Percentiles rank a stretch among this genome's conserved stretches.
phyloP scores from a whole-genome alignment of 2,888 invertebrate species.

The Folsomia manolachei region DNA sequence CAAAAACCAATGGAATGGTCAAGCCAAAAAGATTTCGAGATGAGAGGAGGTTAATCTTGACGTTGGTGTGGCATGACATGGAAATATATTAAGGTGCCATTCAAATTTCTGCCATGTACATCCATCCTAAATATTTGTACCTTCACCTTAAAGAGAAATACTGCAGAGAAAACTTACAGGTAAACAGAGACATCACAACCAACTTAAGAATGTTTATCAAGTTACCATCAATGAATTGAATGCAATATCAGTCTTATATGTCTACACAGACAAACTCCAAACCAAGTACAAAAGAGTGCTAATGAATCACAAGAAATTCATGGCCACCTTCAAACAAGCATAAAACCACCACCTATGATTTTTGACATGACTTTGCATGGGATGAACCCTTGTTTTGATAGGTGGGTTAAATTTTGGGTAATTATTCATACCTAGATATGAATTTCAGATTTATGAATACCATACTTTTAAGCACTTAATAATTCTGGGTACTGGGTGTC shows the following conservation, averaged over 20 bases:
- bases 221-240: too few relatives aligned
- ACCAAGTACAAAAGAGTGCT: not conserved
- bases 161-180: too few relatives aligned
- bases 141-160: too few relatives aligned
- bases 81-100: not conserved
- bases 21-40: not conserved
- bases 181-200: not conserved
- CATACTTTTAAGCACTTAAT: too few relatives aligned
- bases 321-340: too few relatives aligned
- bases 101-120: not conserved
- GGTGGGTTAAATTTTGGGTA: slow-evolving; percentile 17
- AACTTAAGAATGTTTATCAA: not conserved
- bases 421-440: slow-evolving; percentile 13
- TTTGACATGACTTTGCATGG: too few relatives aligned
- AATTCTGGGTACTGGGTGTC: too few relatives aligned
- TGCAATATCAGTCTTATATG: too few relatives aligned
- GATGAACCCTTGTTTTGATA: slow-evolving; percentile 10
- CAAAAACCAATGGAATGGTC: not conserved
- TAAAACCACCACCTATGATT: too few relatives aligned
- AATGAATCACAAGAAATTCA: slow-evolving; percentile 4
- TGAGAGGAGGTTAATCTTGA: too few relatives aligned
- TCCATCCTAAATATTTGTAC: too few relatives aligned
- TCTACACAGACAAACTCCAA: not conserved
- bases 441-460: slow-evolving; percentile 1
- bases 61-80: too few relatives aligned